Evolutionary conservation across 2,113 vertebrate genomes (phyloP).

Genomic region (Girardinichthys multiradiatus): DNA sequence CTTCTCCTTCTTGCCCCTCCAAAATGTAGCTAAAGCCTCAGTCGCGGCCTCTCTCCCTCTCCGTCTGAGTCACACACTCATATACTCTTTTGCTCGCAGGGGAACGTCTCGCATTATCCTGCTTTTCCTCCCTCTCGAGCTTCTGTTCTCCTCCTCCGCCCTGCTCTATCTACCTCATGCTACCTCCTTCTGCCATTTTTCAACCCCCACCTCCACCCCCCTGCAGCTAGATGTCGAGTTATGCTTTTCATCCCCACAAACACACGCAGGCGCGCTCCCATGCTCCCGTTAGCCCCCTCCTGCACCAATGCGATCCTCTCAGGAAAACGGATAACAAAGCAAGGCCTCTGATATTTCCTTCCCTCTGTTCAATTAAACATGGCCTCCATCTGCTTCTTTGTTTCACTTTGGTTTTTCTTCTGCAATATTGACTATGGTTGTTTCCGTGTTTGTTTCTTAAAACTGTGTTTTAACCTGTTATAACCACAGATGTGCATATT

Average conservation of each 20-base stretch:
- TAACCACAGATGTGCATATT: slow-evolving; percentile 67
- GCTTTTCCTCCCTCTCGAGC: slow-evolving; percentile 13
- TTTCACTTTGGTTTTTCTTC: slow-evolving; percentile 58
- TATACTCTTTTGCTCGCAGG: slow-evolving; percentile 22
- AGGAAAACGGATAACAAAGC: slow-evolving; percentile 69
- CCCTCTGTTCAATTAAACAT: slow-evolving; percentile 82
- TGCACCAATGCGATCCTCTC: slow-evolving; percentile 49
- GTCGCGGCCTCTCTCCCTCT: slow-evolving; percentile 20
- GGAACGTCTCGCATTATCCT: slow-evolving; percentile 25
- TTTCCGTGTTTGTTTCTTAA: slow-evolving; percentile 70
- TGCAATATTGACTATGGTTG: slow-evolving; percentile 72
- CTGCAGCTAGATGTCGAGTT: slow-evolving; percentile 50
- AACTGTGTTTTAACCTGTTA: slow-evolving; percentile 71
- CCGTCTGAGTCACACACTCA: slow-evolving; percentile 20
- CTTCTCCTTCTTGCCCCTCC: slow-evolving; percentile 47
- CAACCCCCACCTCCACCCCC: slow-evolving; percentile 36
- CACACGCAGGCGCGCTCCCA: slow-evolving; percentile 4
- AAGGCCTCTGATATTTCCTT: slow-evolving; percentile 75
- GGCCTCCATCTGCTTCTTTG: slow-evolving; percentile 76
- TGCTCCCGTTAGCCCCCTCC: slow-evolving; percentile 19
- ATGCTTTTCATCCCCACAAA: slow-evolving; percentile 37
- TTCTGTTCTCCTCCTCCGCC: slow-evolving; percentile 32
- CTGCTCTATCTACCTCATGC: slow-evolving; percentile 50
- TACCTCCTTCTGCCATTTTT: slow-evolving; percentile 35
- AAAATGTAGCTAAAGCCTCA: slow-evolving; percentile 63